Percentiles rank a stretch among this genome's conserved stretches.
Evolutionary conservation across 2,888 invertebrate species (phyloP).

Genomic region (Aplocera efformata): DNA sequence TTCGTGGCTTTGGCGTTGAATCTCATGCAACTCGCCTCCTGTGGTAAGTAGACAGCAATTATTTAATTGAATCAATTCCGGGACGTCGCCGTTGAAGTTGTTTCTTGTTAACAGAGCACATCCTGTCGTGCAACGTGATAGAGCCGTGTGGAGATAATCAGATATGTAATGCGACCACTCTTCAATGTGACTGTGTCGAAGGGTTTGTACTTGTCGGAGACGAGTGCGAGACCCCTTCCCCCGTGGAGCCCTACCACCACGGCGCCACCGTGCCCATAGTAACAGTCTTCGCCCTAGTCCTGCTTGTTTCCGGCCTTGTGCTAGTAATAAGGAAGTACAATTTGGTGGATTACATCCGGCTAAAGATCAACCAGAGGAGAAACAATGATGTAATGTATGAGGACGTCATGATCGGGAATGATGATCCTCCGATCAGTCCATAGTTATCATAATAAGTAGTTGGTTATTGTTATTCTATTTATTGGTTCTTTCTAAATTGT

Average conservation of each 20-base stretch:
- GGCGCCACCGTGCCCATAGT: conserved; percentile 56
- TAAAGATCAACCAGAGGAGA: conserved; percentile 61
- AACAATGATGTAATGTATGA: conserved; percentile 72
- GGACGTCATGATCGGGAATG: conserved; percentile 79
- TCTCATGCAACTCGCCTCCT: conserved; percentile 53
- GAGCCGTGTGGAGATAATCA: conserved; percentile 50
- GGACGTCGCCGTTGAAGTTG: conserved; percentile 35
- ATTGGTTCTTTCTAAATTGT: conserved; percentile 21
- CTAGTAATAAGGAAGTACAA: conserved; percentile 70
- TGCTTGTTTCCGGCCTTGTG: conserved; percentile 60
- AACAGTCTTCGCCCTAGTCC: conserved; percentile 59
- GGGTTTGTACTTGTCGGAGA: conserved; percentile 50
- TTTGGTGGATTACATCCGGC: conserved; percentile 61
- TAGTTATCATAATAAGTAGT: conserved; percentile 37
- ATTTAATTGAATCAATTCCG: conserved; percentile 78
- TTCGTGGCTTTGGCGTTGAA: conserved; percentile 55
- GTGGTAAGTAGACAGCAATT: conserved; percentile 72
- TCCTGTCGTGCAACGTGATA: conserved; percentile 70
- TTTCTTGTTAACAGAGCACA: conserved; percentile 71
- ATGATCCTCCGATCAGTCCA: conserved; percentile 73
- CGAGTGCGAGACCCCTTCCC: conserved; percentile 41
- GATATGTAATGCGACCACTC: conserved; percentile 47
- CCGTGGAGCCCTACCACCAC: conserved; percentile 33
- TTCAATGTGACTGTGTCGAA: conserved; percentile 50
- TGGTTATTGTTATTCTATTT: conserved; percentile 32